Percentiles rank a stretch among this genome's conserved stretches.
These are phyloP conservation scores for Balearica regulorum DNA, from an alignment of 2,797 vertebrate genomes.

Conservation along the genomic window DNA sequence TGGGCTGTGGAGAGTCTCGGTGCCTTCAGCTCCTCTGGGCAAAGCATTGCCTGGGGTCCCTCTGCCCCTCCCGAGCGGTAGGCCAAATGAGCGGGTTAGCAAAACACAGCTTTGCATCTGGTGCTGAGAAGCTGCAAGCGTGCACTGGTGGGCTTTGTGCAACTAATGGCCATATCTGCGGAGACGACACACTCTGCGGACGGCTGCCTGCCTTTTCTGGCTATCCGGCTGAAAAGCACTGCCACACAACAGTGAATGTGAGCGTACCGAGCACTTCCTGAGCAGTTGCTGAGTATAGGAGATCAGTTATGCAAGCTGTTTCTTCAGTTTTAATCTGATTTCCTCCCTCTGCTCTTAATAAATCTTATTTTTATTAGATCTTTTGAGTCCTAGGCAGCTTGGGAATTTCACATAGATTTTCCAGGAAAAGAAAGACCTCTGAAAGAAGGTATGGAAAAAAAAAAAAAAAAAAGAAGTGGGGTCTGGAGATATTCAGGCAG, in stretches of 20 bases:
- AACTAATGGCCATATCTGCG: background rate
- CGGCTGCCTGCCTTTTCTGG: background rate
- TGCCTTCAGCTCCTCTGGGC: background rate
- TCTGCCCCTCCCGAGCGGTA: background rate
- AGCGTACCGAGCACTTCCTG: background rate
- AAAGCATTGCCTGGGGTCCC: background rate
- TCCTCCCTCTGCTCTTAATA: constrained; percentile 51
- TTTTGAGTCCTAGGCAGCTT: constrained; percentile 25
- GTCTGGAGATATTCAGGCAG: background rate
- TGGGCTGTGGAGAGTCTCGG: background rate
- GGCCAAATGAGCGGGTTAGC: background rate
- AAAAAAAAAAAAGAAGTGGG: background rate
- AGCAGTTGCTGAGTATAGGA: constrained; percentile 10
- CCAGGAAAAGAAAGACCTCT: constrained; percentile 4
- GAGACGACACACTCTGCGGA: background rate
- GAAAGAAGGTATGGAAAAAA: background rate
- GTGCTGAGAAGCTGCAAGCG: background rate
- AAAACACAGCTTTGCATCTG: background rate
- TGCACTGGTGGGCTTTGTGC: background rate
- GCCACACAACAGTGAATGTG: background rate
- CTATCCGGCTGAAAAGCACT: background rate
- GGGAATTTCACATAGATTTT: constrained; percentile 35
- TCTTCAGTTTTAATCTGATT: constrained; percentile 58
- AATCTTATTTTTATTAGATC: constrained; percentile 55
- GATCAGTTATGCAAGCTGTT: constrained; percentile 37